A percentile compares a stretch with the other conserved stretches of the same genome.
These are phyloP conservation scores for Bubalus kerabau DNA, from an alignment of 2,113 vertebrate genomes.

Conservation along the genomic window DNA sequence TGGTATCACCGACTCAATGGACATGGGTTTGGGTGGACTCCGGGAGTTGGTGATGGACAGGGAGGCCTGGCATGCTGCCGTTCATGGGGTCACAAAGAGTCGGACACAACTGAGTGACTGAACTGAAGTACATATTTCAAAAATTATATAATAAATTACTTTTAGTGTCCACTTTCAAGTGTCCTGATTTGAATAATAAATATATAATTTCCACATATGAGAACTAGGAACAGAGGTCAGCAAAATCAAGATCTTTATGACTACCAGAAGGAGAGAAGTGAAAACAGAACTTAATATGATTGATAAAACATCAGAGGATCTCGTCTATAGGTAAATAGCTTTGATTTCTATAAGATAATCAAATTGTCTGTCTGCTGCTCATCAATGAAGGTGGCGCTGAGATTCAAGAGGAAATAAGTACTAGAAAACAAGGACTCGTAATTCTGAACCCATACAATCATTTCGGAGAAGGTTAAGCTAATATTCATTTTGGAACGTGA, in stretches of 20 bases:
- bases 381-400: neutral
- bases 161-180: neutral
- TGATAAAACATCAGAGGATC: neutral
- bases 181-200: neutral
- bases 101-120: neutral
- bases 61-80: neutral
- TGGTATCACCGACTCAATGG: neutral
- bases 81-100: neutral
- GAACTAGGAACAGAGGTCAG: neutral
- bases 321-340: neutral
- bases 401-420: neutral
- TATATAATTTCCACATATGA: neutral
- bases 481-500: neutral
- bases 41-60: neutral
- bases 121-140: neutral
- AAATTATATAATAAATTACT: neutral
- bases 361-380: neutral
- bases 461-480: neutral
- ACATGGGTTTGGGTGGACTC: neutral
- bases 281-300: neutral
- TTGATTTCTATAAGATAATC: slow-evolving; percentile 13
- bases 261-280: neutral
- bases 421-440: neutral
- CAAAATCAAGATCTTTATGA: neutral
- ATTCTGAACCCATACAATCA: neutral